phyloP scores from a whole-genome alignment of 2,797 vertebrate species.

The Nyctibius grandis region DNA sequence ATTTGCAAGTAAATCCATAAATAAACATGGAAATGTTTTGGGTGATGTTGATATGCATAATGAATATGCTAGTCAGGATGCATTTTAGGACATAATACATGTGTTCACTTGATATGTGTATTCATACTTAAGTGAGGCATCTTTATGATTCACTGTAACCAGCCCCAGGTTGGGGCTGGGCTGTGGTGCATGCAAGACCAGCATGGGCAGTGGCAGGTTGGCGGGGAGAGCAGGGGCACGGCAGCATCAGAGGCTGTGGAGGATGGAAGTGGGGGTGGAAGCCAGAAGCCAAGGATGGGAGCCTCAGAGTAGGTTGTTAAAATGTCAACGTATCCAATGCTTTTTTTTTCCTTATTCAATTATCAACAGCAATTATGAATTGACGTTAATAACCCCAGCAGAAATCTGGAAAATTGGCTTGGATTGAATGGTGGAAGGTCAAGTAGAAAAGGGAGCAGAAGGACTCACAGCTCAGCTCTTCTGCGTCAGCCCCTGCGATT shows the following conservation, averaged over 20 bases:
- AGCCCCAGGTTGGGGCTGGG: neutral
- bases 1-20: neutral
- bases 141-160: neutral
- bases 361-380: neutral
- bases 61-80: neutral
- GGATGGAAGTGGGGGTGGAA: neutral
- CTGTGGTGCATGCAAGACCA: neutral
- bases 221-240: neutral
- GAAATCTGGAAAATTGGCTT: neutral
- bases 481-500: neutral
- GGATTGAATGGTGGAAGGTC: neutral
- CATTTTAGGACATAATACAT: neutral
- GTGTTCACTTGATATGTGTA: neutral
- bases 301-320: neutral
- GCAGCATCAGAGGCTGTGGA: neutral
- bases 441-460: neutral
- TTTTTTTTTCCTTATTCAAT: neutral
- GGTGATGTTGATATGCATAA: neutral
- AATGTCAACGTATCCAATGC: neutral
- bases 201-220: accelerated
- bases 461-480: neutral
- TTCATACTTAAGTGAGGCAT: neutral
- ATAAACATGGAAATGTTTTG: neutral
- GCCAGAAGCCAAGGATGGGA: neutral
- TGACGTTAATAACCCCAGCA: neutral